A percentile compares a stretch with the other conserved stretches of the same genome.
phyloP scores from a whole-genome alignment of 2,113 vertebrate genomes.

The Chaenocephalus aceratus region DNA sequence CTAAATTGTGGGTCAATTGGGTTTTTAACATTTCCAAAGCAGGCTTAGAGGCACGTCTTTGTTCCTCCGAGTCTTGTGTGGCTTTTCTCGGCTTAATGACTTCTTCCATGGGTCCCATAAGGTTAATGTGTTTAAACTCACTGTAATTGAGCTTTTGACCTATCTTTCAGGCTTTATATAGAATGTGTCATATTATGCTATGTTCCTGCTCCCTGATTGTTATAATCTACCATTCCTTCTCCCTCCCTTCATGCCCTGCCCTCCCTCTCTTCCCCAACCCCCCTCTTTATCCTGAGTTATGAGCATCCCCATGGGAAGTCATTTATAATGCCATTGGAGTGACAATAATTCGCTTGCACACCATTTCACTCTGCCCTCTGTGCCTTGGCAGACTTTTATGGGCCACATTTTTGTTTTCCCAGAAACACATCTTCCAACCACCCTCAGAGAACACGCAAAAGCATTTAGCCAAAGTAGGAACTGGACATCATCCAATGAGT shows the following conservation, averaged over 20 bases:
- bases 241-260: constrained; percentile 30
- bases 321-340: constrained; percentile 80
- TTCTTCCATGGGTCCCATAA: constrained; percentile 74
- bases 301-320: constrained; percentile 73
- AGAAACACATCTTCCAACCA: constrained; percentile 62
- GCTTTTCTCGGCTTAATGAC: constrained; percentile 78
- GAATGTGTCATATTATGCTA: constrained; percentile 64
- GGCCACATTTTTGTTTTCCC: constrained; percentile 55
- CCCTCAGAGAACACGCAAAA: constrained; percentile 52
- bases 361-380: constrained; percentile 74
- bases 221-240: constrained; percentile 59
- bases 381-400: constrained; percentile 68
- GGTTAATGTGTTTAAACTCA: constrained; percentile 84
- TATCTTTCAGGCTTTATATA: constrained; percentile 67
- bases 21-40: constrained; percentile 82
- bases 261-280: constrained; percentile 29
- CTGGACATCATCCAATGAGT: constrained; percentile 39
- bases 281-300: constrained; percentile 63
- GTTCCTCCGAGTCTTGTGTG: constrained; percentile 69
- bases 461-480: constrained; percentile 33
- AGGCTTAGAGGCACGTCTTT: constrained; percentile 73
- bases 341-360: constrained; percentile 80
- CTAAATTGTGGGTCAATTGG: constrained; percentile 84
- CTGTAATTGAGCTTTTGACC: constrained; percentile 83
- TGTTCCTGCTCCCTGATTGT: constrained; percentile 69